These are phyloP conservation scores for Drosophila colorata DNA, from an alignment of 2,888 invertebrate species.

Conservation along the genomic window DNA sequence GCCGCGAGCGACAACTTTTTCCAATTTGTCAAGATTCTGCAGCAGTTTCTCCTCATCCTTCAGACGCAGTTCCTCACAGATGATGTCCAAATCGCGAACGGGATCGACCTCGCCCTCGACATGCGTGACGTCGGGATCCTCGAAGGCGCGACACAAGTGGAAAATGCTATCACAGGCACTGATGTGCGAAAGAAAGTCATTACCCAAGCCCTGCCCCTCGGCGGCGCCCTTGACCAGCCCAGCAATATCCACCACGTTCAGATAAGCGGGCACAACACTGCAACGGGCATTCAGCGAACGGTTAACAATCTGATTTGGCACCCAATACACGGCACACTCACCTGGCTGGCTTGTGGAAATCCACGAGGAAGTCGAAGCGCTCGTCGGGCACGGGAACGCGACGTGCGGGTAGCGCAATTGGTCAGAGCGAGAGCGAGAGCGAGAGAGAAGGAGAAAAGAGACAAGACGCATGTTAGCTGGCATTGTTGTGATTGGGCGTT, in stretches of 20 bases:
- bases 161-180: slow-evolving; percentile 99
- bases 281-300: background rate
- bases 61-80: slow-evolving; percentile 96
- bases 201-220: slow-evolving; percentile 96
- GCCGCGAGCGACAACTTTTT: slow-evolving; percentile 92
- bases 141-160: slow-evolving; percentile 98
- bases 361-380: slow-evolving; percentile 96
- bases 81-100: slow-evolving; percentile 97
- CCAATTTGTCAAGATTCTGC: slow-evolving; percentile 93
- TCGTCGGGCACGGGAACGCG: slow-evolving; percentile 99
- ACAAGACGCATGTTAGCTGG: slow-evolving; percentile 58
- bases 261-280: slow-evolving; percentile 98
- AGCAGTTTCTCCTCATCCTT: slow-evolving; percentile 97
- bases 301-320: slow-evolving; percentile 26
- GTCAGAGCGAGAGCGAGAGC: slow-evolving; percentile 1
- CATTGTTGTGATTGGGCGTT: slow-evolving; percentile 24
- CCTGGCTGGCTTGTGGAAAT: slow-evolving; percentile 97
- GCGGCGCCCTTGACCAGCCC: slow-evolving; percentile 99
- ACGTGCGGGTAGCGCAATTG: slow-evolving; percentile 87
- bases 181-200: slow-evolving; percentile 99
- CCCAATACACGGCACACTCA: slow-evolving; percentile 84
- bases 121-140: slow-evolving; percentile 98
- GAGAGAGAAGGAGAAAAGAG: slow-evolving; percentile 5
- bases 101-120: slow-evolving; percentile 99
- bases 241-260: slow-evolving; percentile 99